Conservation (phyloP, 2,797 vertebrate genomes). For the Peromyscus attwateri region DNA sequence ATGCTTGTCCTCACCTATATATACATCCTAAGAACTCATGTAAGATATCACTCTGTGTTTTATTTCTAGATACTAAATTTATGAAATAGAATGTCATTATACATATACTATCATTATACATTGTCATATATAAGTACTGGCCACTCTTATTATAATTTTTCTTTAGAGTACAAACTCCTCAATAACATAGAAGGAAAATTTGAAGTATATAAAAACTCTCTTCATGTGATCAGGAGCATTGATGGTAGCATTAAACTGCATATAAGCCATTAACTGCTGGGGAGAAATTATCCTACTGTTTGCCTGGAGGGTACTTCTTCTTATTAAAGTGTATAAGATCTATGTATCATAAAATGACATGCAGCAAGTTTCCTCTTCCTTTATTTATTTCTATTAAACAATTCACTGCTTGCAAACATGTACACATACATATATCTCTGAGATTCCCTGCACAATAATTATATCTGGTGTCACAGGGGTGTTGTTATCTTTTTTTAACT, state of each 20-base stretch:
- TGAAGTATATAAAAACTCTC: conserved; percentile 65
- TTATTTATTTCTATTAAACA: conserved; percentile 39
- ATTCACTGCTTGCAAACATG: conserved; percentile 35
- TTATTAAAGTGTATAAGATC: conserved; percentile 83
- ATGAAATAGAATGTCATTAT: background rate
- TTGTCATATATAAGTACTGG: background rate
- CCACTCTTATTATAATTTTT: conserved; percentile 57
- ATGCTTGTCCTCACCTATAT: conserved; percentile 46
- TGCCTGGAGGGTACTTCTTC: conserved; percentile 81
- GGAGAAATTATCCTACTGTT: conserved; percentile 79
- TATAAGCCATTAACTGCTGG: conserved; percentile 75
- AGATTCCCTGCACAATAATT: conserved; percentile 54
- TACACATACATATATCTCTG: background rate
- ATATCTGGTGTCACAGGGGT: conserved; percentile 45
- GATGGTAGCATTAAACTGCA: conserved; percentile 78
- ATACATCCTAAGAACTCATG: background rate
- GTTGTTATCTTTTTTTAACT: conserved; percentile 43
- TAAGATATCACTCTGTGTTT: background rate
- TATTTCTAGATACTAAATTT: background rate
- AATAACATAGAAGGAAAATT: conserved; percentile 68
- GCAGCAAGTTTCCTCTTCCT: conserved; percentile 62
- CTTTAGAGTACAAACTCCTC: conserved; percentile 57
- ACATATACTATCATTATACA: background rate
- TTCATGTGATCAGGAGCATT: conserved; percentile 73
- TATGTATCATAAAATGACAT: conserved; percentile 78